These are phyloP conservation scores for Peromyscus nudipes DNA, from an alignment of 2,797 vertebrate species.

Conservation along the genomic window DNA sequence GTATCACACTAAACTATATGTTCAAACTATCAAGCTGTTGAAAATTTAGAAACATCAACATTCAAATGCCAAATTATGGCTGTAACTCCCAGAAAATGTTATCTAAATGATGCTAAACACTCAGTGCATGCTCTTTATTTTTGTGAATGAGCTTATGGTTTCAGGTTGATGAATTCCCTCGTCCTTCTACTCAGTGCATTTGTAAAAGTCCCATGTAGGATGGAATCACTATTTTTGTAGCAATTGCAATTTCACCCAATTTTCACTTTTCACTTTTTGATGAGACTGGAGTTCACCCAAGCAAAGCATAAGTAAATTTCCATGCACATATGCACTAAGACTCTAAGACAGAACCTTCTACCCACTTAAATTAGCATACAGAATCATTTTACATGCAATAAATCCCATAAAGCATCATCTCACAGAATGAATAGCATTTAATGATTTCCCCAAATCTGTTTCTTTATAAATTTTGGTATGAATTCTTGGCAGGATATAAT, in stretches of 20 bases:
- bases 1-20: constrained; percentile 61
- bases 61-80: constrained; percentile 70
- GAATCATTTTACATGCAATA: constrained; percentile 65
- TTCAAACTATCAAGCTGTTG: constrained; percentile 74
- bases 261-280: constrained; percentile 51
- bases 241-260: constrained; percentile 29
- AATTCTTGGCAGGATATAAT: constrained; percentile 64
- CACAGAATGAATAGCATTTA: constrained; percentile 68
- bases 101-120: constrained; percentile 26
- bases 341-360: constrained; percentile 20
- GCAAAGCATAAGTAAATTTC: constrained; percentile 66
- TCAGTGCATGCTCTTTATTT: background rate
- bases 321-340: constrained; percentile 32
- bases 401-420: constrained; percentile 54
- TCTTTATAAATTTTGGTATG: constrained; percentile 51
- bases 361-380: constrained; percentile 63
- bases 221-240: constrained; percentile 36
- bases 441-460: constrained; percentile 74
- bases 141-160: constrained; percentile 70
- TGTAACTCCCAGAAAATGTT: constrained; percentile 41
- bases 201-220: background rate
- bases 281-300: constrained; percentile 68
- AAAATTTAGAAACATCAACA: constrained; percentile 73
- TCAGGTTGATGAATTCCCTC: constrained; percentile 4
- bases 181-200: constrained; percentile 21